These are phyloP conservation scores for Hedychridium roseum DNA, from an alignment of 2,888 invertebrate species.

Conservation along the genomic window DNA sequence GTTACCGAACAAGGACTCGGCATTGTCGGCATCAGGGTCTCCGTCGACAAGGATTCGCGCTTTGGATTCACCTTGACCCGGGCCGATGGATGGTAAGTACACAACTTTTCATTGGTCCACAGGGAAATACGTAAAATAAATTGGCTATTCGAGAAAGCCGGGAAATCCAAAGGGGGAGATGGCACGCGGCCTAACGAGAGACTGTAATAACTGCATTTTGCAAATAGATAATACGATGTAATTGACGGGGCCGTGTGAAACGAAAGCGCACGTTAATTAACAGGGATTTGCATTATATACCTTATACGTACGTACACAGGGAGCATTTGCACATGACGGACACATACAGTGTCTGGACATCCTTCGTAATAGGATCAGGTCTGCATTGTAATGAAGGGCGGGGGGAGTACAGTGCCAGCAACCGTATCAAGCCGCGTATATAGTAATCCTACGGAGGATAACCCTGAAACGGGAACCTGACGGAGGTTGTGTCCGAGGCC, in stretches of 20 bases:
- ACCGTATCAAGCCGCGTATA: conserved; percentile 32
- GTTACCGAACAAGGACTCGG: conserved; percentile 93
- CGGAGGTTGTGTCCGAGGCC: conserved; percentile 41
- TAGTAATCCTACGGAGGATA: conserved; percentile 42
- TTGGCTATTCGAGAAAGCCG: too few species aligned
- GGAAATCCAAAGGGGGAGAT: too few species aligned
- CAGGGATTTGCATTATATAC: conserved; percentile 3
- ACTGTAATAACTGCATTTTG: too few species aligned
- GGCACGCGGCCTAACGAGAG: too few species aligned
- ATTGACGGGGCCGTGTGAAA: too few species aligned
- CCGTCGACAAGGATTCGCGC: conserved; percentile 90
- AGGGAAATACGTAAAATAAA: too few species aligned
- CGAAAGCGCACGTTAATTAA: too few species aligned
- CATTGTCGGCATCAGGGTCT: conserved; percentile 96
- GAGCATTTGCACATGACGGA: conserved; percentile 29
- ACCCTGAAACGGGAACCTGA: conserved; percentile 36
- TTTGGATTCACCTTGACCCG: conserved; percentile 96
- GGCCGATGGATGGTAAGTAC: conserved; percentile 91
- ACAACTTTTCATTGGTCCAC: too few species aligned
- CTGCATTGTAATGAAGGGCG: conserved; percentile 44
- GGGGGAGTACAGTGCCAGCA: conserved; percentile 7
- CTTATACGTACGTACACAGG: conserved; percentile 13
- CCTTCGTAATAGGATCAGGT: conserved; percentile 44
- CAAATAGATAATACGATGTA: too few species aligned
- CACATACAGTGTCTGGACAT: conserved; percentile 25